A percentile compares a stretch with the other conserved stretches of the same genome.
Conservation (phyloP, 2,888 invertebrate species). For the Xestia sexstrigata region DNA sequence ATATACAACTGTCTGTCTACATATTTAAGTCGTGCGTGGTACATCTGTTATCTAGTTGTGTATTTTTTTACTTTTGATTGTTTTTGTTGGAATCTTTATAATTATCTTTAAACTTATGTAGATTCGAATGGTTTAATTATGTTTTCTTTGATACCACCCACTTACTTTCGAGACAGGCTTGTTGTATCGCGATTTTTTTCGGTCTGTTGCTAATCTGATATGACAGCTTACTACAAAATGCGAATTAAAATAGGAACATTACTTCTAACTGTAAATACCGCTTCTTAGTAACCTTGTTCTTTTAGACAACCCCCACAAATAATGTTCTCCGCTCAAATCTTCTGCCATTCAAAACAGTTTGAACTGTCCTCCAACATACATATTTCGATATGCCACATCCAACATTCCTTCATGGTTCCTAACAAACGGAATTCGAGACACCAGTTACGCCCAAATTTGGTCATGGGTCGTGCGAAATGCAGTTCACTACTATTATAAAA, state of each 20-base stretch:
- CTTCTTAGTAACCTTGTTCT: not conserved
- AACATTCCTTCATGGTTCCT: constrained; percentile 21
- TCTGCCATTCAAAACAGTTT: not conserved
- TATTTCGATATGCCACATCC: constrained; percentile 49
- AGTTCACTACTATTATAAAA: constrained; percentile 52
- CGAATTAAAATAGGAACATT: constrained; percentile 1
- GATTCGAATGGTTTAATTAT: constrained; percentile 26
- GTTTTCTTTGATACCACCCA: constrained; percentile 40
- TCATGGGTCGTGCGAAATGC: constrained; percentile 62
- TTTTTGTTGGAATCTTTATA: constrained; percentile 37
- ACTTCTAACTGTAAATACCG: not conserved
- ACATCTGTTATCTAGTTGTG: constrained; percentile 36
- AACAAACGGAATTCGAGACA: constrained; percentile 50
- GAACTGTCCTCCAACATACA: not conserved
- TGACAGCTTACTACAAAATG: not conserved
- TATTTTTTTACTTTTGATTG: constrained; percentile 27
- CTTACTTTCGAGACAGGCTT: constrained; percentile 7
- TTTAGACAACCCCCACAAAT: not conserved
- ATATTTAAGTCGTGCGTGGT: constrained; percentile 42
- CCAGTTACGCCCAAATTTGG: constrained; percentile 69
- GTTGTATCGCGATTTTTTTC: constrained; percentile 17
- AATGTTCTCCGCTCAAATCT: not conserved
- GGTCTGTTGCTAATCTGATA: constrained; percentile 29
- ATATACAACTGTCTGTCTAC: constrained; percentile 57
- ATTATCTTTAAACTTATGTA: constrained; percentile 46